Conservation (phyloP, 2,113 vertebrate species). For the Apteryx owenii region DNA sequence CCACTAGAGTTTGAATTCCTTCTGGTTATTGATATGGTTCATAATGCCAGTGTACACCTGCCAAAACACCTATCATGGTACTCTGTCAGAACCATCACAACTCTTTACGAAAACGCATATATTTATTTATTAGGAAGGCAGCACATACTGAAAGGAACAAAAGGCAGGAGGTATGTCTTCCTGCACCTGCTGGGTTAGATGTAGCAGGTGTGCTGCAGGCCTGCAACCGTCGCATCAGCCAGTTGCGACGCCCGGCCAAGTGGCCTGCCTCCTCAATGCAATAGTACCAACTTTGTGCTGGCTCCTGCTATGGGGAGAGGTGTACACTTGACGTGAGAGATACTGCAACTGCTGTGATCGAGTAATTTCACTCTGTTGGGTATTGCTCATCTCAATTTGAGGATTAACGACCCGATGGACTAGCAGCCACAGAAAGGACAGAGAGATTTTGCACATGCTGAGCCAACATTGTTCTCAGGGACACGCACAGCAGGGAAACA, state of each 20-base stretch:
- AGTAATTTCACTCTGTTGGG: not conserved
- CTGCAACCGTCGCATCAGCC: not conserved
- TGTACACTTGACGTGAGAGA: not conserved
- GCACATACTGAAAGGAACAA: not conserved
- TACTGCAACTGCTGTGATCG: not conserved
- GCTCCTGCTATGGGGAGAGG: not conserved
- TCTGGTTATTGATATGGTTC: not conserved
- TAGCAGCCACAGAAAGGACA: not conserved
- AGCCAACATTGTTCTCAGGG: rapidly evolving
- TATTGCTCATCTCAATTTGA: not conserved
- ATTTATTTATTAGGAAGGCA: not conserved
- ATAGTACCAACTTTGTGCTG: too few relatives aligned
- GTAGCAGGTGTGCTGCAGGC: not conserved
- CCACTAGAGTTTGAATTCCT: not conserved
- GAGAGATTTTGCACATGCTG: not conserved
- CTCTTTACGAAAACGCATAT: not conserved
- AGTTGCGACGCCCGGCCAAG: not conserved
- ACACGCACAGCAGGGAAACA: rapidly evolving
- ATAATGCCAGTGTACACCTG: not conserved
- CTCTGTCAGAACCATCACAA: not conserved
- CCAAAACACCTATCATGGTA: not conserved
- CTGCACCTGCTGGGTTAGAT: not conserved
- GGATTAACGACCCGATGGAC: rapidly evolving
- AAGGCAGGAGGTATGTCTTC: rapidly evolving
- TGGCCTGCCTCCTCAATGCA: not conserved